Base-by-base conservation (phyloP, 64 coral and sea anemone species). In the Montipora foliosa region DNA sequence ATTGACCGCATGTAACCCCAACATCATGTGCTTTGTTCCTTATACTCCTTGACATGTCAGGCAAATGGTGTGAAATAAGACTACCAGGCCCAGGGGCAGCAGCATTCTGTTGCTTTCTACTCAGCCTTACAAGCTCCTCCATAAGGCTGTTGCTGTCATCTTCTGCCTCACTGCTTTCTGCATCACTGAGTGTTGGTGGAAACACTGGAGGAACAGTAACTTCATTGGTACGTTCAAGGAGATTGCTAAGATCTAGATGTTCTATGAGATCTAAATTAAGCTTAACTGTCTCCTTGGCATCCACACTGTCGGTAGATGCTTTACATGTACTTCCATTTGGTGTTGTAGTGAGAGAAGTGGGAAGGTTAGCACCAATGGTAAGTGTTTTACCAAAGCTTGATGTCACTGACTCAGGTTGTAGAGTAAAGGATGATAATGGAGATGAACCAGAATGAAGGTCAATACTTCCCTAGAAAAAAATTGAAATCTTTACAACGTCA, bases 21-120 rank as follows among this genome's bases (percentile, higher is more conserved):
- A 60, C 72, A 89, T 61, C 51, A 44, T 79, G 71, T 15, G 49
- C 19, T 12, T 45, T 67, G 14, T 78, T 17, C 1, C 46, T 77
- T 15, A 21, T 8, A 14, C 70, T 79, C 24, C 44, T 13, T 44
- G 25, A 47, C 5, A 5, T 37, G 8, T 51, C 24, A 17, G n/a
- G 70, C 55, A 69, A 44, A 44, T 61, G 24, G 21, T 20, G 82
- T 50, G 46, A 37, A 49, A 29, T 53, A 0, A 49, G 74, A 67
- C 49, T 62, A 0, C 44, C 17, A 20, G 87, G 87, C 16, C 5
- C 59, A 75, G 89, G 62, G 3, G 86, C 71, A 62, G 76, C 92
- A 50, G 78, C 76, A 45, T 87, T 87, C 70, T 71, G 76, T 88
- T 93, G 92, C 58, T 68, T 93, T 52, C 78, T 66, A 87, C 83